Percentiles rank a stretch among this genome's conserved stretches.
phyloP scores from a whole-genome alignment of 2,888 invertebrate species.

The Diachrysia chrysitis region DNA sequence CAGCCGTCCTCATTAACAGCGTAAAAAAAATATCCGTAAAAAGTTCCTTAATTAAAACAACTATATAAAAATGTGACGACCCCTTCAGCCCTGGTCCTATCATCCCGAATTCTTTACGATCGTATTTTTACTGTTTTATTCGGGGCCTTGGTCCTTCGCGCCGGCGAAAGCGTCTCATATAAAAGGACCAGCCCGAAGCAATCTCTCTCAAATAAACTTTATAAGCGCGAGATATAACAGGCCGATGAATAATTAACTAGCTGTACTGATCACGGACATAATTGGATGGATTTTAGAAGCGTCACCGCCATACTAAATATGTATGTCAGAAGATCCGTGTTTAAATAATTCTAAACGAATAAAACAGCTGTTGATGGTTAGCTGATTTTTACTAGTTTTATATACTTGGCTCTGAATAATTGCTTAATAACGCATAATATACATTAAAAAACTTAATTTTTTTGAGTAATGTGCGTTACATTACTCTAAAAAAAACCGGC shows the following conservation, averaged over 20 bases:
- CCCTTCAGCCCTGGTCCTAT: not conserved
- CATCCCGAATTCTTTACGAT: slow-evolving; percentile 14
- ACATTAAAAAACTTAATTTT: too few relatives aligned
- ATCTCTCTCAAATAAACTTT: slow-evolving; percentile 45
- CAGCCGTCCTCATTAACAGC: not conserved
- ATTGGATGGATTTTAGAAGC: slow-evolving; percentile 52
- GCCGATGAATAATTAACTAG: slow-evolving; percentile 57
- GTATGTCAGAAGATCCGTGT: not conserved
- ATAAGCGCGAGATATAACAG: slow-evolving; percentile 41
- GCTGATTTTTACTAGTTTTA: too few relatives aligned
- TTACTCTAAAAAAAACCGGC: too few relatives aligned
- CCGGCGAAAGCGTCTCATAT: slow-evolving; percentile 11
- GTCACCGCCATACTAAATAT: slow-evolving; percentile 12
- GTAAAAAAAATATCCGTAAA: not conserved
- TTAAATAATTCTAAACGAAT: not conserved
- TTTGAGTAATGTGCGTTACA: too few relatives aligned
- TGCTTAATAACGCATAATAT: too few relatives aligned
- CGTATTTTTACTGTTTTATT: slow-evolving; percentile 2
- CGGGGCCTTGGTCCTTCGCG: not conserved
- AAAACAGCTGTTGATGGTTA: not conserved
- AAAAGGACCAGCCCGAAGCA: slow-evolving; percentile 29
- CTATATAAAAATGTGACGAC: slow-evolving; percentile 5
- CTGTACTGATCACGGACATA: slow-evolving; percentile 50
- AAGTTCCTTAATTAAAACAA: slow-evolving; percentile 3
- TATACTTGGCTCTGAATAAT: too few relatives aligned